Base-by-base conservation (phyloP, 1,140 invertebrate species). In the Paraescarpia echinospica region DNA sequence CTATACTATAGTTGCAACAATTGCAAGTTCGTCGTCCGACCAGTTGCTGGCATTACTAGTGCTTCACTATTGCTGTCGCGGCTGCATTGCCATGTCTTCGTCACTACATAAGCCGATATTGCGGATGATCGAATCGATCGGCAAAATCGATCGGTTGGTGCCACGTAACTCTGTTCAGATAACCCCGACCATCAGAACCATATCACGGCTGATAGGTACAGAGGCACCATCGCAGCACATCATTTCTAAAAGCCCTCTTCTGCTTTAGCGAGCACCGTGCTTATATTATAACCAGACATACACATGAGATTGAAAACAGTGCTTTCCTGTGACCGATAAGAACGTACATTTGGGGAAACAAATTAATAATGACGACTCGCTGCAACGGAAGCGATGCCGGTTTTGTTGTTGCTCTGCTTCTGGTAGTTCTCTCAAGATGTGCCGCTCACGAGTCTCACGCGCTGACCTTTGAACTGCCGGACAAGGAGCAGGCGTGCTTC, bases 401-500 rank as follows among this genome's bases (percentile, higher is more conserved):
- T 91, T 33, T 91, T 91, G 34, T 18, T 41, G 14, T 91, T n/a
- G 8, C 27, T 8, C 41, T 41, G 34, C n/a, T 91, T 35, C n/a
- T 33, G 34, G 22, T 4, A 27, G 4, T 33, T 48, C 91, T 33
- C 22, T 91, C 33, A 1, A 12, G 35, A 34, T 91, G 35, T 91
- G 5, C 6, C 34, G 33, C 91, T 48, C 93, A 93, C 92, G 91
- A 93, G 41, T 89, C 89, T 27, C 90, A 89, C 35, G 93, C 88
- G 77, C 33, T 93, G 31, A 93, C 93, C 0, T 92, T 93, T 89
- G 93, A 93, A 51, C 91, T 93, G 59, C 93, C 93, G 35, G 91
- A 93, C 88, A 93, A 92, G 14, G 90, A 92, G 34, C 88, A 93
- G 34, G 31, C 34, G 1, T 93, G 93, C 59, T 93, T 93, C 91